Percentiles rank a stretch among this genome's conserved stretches.
Evolutionary conservation across 2,797 vertebrate genomes (phyloP).

Genomic region (Glyptemys insculpta): DNA sequence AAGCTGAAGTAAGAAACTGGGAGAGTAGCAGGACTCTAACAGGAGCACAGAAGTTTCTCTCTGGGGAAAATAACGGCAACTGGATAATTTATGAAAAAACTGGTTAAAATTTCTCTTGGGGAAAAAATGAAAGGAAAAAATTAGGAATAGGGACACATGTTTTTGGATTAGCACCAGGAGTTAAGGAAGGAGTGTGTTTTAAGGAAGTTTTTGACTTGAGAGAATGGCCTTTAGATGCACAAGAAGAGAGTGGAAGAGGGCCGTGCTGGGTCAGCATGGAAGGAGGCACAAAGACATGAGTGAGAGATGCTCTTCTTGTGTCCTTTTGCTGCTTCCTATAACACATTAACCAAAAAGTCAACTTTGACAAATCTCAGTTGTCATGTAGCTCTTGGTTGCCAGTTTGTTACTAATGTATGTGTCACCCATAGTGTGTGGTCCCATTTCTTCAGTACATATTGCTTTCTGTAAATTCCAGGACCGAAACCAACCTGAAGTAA

Average conservation of each 20-base stretch:
- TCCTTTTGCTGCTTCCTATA: not conserved
- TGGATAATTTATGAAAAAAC: not conserved
- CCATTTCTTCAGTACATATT: not conserved
- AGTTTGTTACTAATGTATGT: not conserved
- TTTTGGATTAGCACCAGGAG: not conserved
- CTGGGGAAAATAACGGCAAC: not conserved
- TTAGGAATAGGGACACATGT: not conserved
- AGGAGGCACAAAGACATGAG: not conserved
- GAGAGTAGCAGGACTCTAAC: not conserved
- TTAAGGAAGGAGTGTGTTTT: not conserved
- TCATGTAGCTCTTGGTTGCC: too few relatives aligned
- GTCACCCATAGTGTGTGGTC: accelerated
- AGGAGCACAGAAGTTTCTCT: not conserved
- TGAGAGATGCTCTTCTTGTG: not conserved
- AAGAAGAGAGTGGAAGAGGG: not conserved
- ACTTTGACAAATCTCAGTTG: not conserved
- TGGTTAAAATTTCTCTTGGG: not conserved
- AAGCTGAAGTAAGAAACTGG: not conserved
- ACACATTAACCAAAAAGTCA: not conserved
- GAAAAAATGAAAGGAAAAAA: not conserved
- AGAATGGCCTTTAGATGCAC: not conserved
- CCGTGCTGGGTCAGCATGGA: not conserved
- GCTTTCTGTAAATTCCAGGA: conserved; percentile 81
- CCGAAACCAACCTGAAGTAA: conserved; percentile 94
- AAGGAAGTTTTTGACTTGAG: not conserved